Evolutionary conservation across 1,140 invertebrate species (phyloP).

Genomic region (Drosophila ercepeae): DNA sequence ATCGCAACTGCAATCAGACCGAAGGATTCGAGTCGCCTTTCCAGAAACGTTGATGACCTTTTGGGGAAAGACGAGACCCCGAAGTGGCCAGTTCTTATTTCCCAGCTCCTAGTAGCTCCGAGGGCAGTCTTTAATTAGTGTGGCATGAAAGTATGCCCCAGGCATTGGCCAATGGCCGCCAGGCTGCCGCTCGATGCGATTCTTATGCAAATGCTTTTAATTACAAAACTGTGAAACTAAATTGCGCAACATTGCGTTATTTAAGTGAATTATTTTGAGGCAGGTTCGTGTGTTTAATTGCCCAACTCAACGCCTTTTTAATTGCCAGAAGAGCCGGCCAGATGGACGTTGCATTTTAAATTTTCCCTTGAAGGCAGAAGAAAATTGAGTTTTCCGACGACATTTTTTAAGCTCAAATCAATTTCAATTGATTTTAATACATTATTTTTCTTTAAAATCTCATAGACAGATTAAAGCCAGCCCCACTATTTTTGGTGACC

Average conservation of each 20-base stretch:
- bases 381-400: constrained; percentile 18
- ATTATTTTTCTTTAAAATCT: too few relatives aligned
- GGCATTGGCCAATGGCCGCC: constrained; percentile 19
- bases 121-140: constrained; percentile 61
- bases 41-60: constrained; percentile 66
- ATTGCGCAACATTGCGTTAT: constrained; percentile 82
- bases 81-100: constrained; percentile 1
- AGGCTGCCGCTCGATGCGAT: constrained; percentile 44
- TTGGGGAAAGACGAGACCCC: constrained; percentile 22
- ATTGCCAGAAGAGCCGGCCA: constrained; percentile 41
- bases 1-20: constrained; percentile 1
- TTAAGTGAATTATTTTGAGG: constrained; percentile 63
- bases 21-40: constrained; percentile 9
- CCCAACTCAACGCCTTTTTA: constrained; percentile 76
- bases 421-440: constrained; percentile 67
- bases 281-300: constrained; percentile 78
- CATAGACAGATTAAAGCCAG: too few relatives aligned
- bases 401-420: constrained; percentile 37
- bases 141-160: constrained; percentile 70
- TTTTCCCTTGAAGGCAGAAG: constrained; percentile 19
- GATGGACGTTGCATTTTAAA: constrained; percentile 22
- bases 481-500: too few relatives aligned
- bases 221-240: constrained; percentile 80
- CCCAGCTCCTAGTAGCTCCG: neutral
- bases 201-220: constrained; percentile 81